Conservation (phyloP, 1,140 invertebrate species). For the Elymnias hypermnestra region DNA sequence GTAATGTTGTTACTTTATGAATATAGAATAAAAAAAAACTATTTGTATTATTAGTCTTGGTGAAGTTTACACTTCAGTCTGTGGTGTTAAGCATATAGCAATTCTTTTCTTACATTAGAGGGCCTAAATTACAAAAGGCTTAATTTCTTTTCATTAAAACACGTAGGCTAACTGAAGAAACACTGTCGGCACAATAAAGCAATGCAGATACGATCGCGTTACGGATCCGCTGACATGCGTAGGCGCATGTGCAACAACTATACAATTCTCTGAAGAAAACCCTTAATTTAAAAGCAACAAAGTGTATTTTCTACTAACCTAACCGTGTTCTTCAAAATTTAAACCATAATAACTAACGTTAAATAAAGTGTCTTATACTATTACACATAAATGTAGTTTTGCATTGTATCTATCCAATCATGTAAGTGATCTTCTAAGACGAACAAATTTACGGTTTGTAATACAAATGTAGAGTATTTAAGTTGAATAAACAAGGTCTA, state of each 20-base stretch:
- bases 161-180: slow-evolving; percentile 6
- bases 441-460: neutral
- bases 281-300: slow-evolving; percentile 5
- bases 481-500: neutral
- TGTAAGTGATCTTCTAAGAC: slow-evolving; percentile 1
- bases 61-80: too few species aligned
- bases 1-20: too few species aligned
- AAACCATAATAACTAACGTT: too few species aligned
- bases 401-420: neutral
- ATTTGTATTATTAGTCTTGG: too few species aligned
- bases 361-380: neutral
- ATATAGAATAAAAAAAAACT: too few species aligned
- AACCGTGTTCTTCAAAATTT: neutral
- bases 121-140: slow-evolving; percentile 5
- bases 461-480: neutral
- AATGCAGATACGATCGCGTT: slow-evolving; percentile 35
- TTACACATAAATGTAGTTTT: neutral
- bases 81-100: too few species aligned
- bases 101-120: too few species aligned
- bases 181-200: slow-evolving; percentile 31
- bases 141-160: slow-evolving; percentile 10
- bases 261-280: neutral
- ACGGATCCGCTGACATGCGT: slow-evolving; percentile 48
- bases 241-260: slow-evolving; percentile 30
- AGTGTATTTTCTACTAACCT: neutral